These are phyloP conservation scores for Barbus barbus DNA, from an alignment of 2,113 vertebrate genomes.

Conservation along the genomic window DNA sequence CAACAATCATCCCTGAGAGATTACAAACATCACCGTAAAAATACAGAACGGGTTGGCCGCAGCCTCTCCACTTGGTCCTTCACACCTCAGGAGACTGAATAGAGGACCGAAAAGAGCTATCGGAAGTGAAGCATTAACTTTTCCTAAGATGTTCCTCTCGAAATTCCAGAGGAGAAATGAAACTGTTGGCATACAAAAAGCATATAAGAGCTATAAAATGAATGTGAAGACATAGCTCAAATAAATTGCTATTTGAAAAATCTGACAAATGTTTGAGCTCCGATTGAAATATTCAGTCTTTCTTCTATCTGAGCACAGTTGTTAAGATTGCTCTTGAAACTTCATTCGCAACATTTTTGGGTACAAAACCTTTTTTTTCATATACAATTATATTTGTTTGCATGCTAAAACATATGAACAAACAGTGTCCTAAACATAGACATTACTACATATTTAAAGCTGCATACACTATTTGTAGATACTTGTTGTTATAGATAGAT, in stretches of 20 bases:
- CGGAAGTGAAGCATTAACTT: not conserved
- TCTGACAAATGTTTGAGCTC: not conserved
- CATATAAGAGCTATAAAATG: not conserved
- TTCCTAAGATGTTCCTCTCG: not conserved
- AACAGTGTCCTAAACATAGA: no score
- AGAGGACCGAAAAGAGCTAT: not conserved
- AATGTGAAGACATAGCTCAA: not conserved
- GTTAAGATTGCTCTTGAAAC: no score
- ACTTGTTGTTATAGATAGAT: no score
- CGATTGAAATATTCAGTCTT: not conserved
- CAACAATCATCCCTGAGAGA: not conserved
- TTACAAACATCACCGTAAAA: constrained; percentile 17
- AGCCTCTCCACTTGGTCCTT: not conserved
- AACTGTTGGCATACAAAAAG: not conserved
- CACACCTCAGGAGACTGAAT: not conserved
- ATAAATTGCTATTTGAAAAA: not conserved
- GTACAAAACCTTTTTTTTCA: no score
- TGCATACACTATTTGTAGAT: no score
- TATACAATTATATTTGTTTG: no score
- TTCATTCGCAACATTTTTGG: no score
- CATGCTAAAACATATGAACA: no score
- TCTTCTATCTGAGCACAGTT: no score
- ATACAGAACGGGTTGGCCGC: not conserved
- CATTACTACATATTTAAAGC: no score
- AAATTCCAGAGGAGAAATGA: not conserved